Evolutionary conservation across 1,140 invertebrate genomes (phyloP).

Genomic region (Hydropsyche tenuis): DNA sequence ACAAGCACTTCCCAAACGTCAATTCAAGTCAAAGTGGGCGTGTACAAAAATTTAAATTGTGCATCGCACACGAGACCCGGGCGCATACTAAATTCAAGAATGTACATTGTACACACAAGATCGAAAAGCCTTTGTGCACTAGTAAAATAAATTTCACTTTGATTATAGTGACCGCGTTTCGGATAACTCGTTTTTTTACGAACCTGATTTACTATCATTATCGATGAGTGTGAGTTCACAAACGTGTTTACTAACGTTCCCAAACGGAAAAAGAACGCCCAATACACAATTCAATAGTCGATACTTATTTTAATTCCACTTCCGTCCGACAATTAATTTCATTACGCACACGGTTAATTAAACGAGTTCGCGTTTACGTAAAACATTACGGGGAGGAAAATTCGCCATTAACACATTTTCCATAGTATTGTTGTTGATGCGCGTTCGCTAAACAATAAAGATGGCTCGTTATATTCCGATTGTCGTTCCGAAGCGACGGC

Average conservation of each 20-base stretch:
- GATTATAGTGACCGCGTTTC: conserved; percentile 40
- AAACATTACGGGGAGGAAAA: background rate
- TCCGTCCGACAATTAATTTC: no score
- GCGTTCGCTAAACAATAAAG: conserved; percentile 12
- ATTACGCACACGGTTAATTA: no score
- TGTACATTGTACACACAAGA: background rate
- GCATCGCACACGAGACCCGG: no score
- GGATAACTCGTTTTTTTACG: conserved; percentile 30
- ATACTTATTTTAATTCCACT: no score
- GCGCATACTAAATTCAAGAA: conserved; percentile 10
- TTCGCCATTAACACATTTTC: conserved; percentile 23
- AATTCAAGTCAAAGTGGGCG: background rate
- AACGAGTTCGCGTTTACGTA: background rate
- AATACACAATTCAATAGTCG: background rate
- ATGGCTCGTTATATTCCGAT: conserved; percentile 22
- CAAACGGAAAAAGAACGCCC: background rate
- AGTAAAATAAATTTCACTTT: conserved; percentile 44
- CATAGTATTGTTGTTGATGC: background rate
- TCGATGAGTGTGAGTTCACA: conserved; percentile 19
- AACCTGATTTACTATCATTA: conserved; percentile 35
- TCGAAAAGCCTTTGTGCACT: conserved; percentile 13
- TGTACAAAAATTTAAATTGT: conserved; percentile 6
- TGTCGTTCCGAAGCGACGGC: conserved; percentile 18
- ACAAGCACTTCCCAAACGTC: no score
- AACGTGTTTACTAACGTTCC: background rate